These are phyloP conservation scores for Eristalis tenax DNA, from an alignment of 2,888 invertebrate genomes.

Conservation along the genomic window DNA sequence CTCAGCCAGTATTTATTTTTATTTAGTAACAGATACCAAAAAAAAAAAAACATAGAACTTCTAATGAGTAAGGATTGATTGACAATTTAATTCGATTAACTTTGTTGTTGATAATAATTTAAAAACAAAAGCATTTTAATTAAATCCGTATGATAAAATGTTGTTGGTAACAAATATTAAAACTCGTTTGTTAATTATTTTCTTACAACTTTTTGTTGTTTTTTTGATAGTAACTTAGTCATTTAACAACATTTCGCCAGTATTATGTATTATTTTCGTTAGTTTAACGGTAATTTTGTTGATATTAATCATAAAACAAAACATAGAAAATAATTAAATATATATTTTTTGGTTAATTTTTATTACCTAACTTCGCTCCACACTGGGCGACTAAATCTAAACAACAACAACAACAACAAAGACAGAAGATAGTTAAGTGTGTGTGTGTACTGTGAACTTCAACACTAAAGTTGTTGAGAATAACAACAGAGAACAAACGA, in stretches of 20 bases:
- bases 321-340: not conserved
- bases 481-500: slow-evolving; percentile 22
- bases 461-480: not conserved
- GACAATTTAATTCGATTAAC: slow-evolving; percentile 51
- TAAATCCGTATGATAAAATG: slow-evolving; percentile 26
- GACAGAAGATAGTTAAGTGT: slow-evolving; percentile 71
- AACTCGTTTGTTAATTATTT: slow-evolving; percentile 3
- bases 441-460: slow-evolving; percentile 40
- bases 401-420: slow-evolving; percentile 61
- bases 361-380: slow-evolving; percentile 34
- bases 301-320: slow-evolving; percentile 6
- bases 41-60: slow-evolving; percentile 18
- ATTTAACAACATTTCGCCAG: slow-evolving; percentile 59
- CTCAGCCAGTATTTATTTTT: slow-evolving; percentile 56
- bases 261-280: slow-evolving; percentile 44
- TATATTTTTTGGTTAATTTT: slow-evolving; percentile 2
- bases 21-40: slow-evolving; percentile 1
- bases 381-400: slow-evolving; percentile 5
- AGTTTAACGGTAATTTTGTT: slow-evolving; percentile 47
- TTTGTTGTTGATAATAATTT: slow-evolving; percentile 68
- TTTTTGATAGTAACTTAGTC: slow-evolving; percentile 38
- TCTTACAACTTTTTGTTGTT: slow-evolving; percentile 9
- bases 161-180: slow-evolving; percentile 66
- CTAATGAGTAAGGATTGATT: slow-evolving; percentile 69
- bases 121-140: slow-evolving; percentile 10